Evolutionary conservation across 1,140 invertebrate species (phyloP), one percentile per base, ranked within the genome.

Genomic region (Paracyclopina nana): DNA sequence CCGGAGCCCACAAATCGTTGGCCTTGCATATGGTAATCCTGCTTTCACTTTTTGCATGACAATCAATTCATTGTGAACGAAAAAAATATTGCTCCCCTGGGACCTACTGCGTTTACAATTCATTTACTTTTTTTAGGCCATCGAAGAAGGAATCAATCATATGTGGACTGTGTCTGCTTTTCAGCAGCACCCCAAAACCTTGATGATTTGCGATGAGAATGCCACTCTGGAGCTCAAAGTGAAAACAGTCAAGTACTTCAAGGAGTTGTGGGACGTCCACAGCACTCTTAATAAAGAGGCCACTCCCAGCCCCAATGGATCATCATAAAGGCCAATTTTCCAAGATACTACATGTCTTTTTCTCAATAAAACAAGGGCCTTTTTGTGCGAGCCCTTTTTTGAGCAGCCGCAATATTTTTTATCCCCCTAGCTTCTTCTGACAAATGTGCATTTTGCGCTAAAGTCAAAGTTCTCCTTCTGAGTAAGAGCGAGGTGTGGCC

Each of bases 131-230:
- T 20, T 26, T 4, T 45, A 52, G 67, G 91, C 92, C 1, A 84
- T 97, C 55, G 91, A 96, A 66, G 84, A 92, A 65, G 94, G 94
- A 38, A 75, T 98, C 3, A 96, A 88, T 70, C 94, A 98, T 68
- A 98, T 98, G 94, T 98, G 94, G 90, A 98, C 94, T 0, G 90
- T 97, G 20, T 95, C 88, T 18, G 91, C 91, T 25, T 96, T 99
- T 69, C 94, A 99, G 66, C 84, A 87, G 63, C 88, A 95, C 68
- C 75, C 79, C 30, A 75, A 78, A 56, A 79, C 85, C 4, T 72
- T 97, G 16, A 91, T 97, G 68, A 70, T 99, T 42, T 96, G 90
- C 63, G 94, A 99, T 65, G 92, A 99, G 69, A 87, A 92, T 66
- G 91, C 94, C 31, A 98, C 94, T 6, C 64, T 91, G 49, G 94